Evolutionary conservation across 1,140 invertebrate species (phyloP), one percentile per base, ranked within the genome.

Genomic region (Antheraea pernyi): DNA sequence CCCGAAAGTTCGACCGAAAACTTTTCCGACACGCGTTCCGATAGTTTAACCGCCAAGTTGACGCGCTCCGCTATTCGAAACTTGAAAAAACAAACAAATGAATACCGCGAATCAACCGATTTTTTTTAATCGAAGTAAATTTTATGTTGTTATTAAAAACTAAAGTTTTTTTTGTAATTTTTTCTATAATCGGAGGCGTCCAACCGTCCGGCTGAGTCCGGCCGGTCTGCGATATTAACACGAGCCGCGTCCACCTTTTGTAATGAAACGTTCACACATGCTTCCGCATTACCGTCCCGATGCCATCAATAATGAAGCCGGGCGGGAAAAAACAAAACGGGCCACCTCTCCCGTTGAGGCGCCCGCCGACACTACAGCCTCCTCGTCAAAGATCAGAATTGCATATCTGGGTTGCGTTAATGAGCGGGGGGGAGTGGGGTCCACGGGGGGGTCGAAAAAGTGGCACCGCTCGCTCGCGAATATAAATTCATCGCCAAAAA

Each of bases 401-500:
- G 92, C 92, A 93, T 93, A 93, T 93, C 92, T 93, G 92, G 88
- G 88, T 89, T 91, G 91, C 89, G 91, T 91, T 93, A 92, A 92
- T 92, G 92, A 92, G 92, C 81, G 86, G 85, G 78, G 84, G 82
- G 78, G 84, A 82, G 74, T 73, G 83, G 39, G 39, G 39, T 7
- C 39, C 39, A 75, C 77, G 69, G 81, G 82, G 87, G 89, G 83
- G 83, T 84, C 85, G 89, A 91, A 91, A 91, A 91, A 91, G 88
- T 89, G 85, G 85, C 87, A 90, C 88, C 86, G 87, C 90, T 90
- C 88, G 86, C 87, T 87, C 85, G 91, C 91, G 91, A 93, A 92
- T 93, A 93, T 93, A 93, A 93, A 93, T 93, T 93, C 92, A 93
- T 93, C 92, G 92, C 92, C 92, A 93, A 93, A 93, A 93, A 93